Evolutionary conservation across 2,888 invertebrate genomes (phyloP), one percentile per base, ranked within the genome.

Genomic region (Drosophila austrosaltans): DNA sequence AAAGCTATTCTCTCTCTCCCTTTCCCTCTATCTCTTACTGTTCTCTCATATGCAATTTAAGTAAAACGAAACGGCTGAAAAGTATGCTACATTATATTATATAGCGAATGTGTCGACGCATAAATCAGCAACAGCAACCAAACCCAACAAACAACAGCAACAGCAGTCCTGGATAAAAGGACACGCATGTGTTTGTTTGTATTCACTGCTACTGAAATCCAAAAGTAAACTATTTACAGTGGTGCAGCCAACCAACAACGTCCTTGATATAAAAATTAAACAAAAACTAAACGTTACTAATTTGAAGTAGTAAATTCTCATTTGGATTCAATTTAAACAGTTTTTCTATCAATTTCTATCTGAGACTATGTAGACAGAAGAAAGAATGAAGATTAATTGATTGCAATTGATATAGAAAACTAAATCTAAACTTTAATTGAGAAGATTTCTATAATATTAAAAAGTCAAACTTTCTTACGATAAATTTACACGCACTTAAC

Each of bases 61-160:
- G 53, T 63, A 63, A 54, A 58, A 59, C 36, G 39, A 57, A 16
- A 66, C 60, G 40, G 40, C 48, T 22, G 39, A 36, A 57, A 65
- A 72, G 72, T 39, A 70, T 32, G 63, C 36, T 22, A 63, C 70
- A 63, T 70, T 71, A 71, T 64, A 64, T 71, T 70, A 70, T 71
- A 53, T 64, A 22, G 58, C 28, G 22, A 48, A 57, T 67, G 60
- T 61, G 57, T 32, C 61, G 22, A 39, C 72, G 53, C 57, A 66
- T 61, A 69, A 69, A 66, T 69, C 53, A 66, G 57, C 36, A 57
- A 61, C 61, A 58, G 56, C 53, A 56, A 40, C 30, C 30, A 30
- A 28, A 28, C 2, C 3, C 71, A 22, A 6, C 3, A 48, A 36
- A n/a, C n/a, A 40, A 7, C 40, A 40, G n/a, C 44, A 62, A 42